Evolutionary conservation across 2,888 invertebrate genomes (phyloP).

Genomic region (Sisyra terminalis): DNA sequence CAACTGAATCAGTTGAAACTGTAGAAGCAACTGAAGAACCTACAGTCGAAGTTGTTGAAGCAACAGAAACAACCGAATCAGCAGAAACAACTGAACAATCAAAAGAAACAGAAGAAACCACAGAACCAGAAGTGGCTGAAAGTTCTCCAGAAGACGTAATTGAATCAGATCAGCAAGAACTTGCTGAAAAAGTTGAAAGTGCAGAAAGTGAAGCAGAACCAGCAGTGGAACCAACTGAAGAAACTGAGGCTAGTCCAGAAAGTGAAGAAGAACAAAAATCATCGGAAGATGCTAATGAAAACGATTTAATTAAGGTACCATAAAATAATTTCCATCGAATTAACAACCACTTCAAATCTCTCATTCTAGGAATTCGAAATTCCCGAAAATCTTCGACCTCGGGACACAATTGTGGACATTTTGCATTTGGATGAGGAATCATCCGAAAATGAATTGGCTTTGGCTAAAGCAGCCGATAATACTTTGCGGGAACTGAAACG

Average conservation of each 20-base stretch:
- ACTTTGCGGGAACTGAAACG: constrained; percentile 72
- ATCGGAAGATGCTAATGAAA: constrained; percentile 7
- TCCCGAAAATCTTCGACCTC: constrained; percentile 58
- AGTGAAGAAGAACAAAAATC: constrained; percentile 33
- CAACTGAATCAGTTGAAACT: constrained; percentile 14
- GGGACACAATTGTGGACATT: constrained; percentile 65
- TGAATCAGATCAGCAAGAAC: constrained; percentile 13
- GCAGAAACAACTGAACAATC: constrained; percentile 10
- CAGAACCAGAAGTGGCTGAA: constrained; percentile 10
- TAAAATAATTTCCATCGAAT: not conserved
- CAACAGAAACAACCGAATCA: constrained; percentile 6
- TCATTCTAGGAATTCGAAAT: constrained; percentile 48
- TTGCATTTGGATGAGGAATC: constrained; percentile 64
- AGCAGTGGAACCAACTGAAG: constrained; percentile 14
- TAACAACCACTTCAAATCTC: not conserved
- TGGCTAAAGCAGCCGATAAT: constrained; percentile 57
- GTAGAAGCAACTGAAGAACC: constrained; percentile 16
- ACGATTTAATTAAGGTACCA: not conserved
- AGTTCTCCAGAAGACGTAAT: constrained; percentile 15
- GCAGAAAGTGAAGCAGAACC: constrained; percentile 13
- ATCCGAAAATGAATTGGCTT: constrained; percentile 48
- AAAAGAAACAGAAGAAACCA: constrained; percentile 1
- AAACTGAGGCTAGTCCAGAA: constrained; percentile 15
- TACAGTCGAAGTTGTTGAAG: constrained; percentile 3
- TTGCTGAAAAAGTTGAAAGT: constrained; percentile 12